Percentiles rank a stretch among this genome's conserved stretches.
Evolutionary conservation across 2,888 invertebrate genomes (phyloP).

Genomic region (Gymnocheta viridis): DNA sequence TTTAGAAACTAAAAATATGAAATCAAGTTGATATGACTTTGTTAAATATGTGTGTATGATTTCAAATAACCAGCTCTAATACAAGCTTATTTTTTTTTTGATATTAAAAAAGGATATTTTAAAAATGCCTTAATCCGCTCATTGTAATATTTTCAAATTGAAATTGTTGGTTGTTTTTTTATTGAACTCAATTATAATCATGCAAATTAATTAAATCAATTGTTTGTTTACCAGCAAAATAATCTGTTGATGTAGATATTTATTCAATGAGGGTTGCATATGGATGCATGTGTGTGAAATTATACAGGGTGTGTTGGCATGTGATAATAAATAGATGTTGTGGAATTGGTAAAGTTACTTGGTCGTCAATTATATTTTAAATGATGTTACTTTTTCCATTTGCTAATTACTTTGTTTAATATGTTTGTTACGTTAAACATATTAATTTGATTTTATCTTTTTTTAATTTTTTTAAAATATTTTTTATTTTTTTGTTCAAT

Average conservation of each 20-base stretch:
- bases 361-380: constrained; percentile 65
- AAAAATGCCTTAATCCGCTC: too few species aligned
- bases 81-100: neutral
- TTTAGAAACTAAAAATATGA: neutral
- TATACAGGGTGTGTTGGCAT: constrained; percentile 56
- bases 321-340: constrained; percentile 1
- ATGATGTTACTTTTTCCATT: constrained; percentile 31
- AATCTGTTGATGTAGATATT: neutral
- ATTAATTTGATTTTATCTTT: constrained; percentile 33
- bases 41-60: constrained; percentile 4
- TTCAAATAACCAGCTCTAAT: neutral
- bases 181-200: neutral
- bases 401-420: constrained; percentile 19
- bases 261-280: neutral
- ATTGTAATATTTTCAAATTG: neutral
- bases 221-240: neutral
- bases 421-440: constrained; percentile 29
- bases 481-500: constrained; percentile 10
- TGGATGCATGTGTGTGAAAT: neutral
- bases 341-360: constrained; percentile 64
- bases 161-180: neutral
- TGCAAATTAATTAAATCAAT: constrained; percentile 11
- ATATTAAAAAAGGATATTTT: neutral
- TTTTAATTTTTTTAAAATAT: constrained; percentile 46
- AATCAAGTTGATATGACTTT: constrained; percentile 34